Evolutionary conservation across 2,797 vertebrate species (phyloP), one percentile per base, ranked within the genome.

Genomic region (Notolepis coatsorum): DNA sequence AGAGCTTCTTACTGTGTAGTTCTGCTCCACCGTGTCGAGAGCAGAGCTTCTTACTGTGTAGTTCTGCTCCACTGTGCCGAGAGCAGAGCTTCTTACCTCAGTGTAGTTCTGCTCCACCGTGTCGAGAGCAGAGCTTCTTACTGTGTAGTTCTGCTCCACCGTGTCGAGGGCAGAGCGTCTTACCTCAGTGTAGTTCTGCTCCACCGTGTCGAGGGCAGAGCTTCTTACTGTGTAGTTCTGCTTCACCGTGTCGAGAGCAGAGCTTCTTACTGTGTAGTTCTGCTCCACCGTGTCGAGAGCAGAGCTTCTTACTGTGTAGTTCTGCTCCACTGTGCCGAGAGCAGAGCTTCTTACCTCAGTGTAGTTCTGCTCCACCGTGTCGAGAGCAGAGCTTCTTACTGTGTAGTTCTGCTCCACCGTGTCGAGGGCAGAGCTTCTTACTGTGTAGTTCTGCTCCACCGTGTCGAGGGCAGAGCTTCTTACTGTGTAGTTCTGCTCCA

Each of bases 31-130:
- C 39, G 52, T n/a, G n/a, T n/a, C 57, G 15, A 68, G 56, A 61
- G 54, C 78, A 63, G 75, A n/a, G n/a, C n/a, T n/a, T n/a, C n/a
- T n/a, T n/a, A n/a, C n/a, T 33, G 39, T 81, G 79, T 77, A 67
- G 66, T n/a, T n/a, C 67, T 77, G 48, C 57, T 66, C 61, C 72
- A 68, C 75, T 39, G 52, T n/a, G n/a, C n/a, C 57, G 15, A 68
- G 56, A 61, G 54, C 78, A 63, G 75, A n/a, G n/a, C n/a, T n/a
- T n/a, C n/a, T n/a, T n/a, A n/a, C n/a, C n/a, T n/a, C n/a, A 37
- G 39, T 81, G 79, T 77, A 67, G 66, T n/a, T n/a, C 67, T 77
- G 48, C 57, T 66, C 61, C 72, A 68, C 75, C 39, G 52, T n/a
- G n/a, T n/a, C 57, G 15, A 68, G 56, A 61, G 54, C 78, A 63